phyloP scores from a whole-genome alignment of 2,113 vertebrate genomes.

The Canis aureus region DNA sequence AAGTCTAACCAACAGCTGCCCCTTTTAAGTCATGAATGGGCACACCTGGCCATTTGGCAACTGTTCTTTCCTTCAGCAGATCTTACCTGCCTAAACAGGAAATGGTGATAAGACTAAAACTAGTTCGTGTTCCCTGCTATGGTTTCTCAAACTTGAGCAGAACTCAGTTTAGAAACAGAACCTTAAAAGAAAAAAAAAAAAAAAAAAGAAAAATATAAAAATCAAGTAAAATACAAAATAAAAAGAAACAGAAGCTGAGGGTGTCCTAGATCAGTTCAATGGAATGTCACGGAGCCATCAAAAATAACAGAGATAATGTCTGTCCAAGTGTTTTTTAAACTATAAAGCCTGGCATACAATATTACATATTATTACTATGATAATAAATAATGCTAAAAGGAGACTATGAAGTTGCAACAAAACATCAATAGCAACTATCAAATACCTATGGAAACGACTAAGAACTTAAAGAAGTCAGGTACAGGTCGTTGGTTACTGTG shows the following conservation, averaged over 20 bases:
- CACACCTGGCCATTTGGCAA: slow-evolving; percentile 84
- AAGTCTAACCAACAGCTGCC: slow-evolving; percentile 85
- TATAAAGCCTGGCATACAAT: not conserved
- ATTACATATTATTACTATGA: not conserved
- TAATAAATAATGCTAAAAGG: not conserved
- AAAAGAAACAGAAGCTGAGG: not conserved
- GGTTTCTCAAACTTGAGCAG: not conserved
- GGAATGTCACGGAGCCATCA: not conserved
- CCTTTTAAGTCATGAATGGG: slow-evolving; percentile 68
- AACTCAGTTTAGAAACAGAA: not conserved
- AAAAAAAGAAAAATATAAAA: not conserved
- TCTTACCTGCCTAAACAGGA: slow-evolving; percentile 70
- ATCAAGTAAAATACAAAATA: not conserved
- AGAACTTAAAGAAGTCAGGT: not conserved
- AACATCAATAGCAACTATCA: not conserved
- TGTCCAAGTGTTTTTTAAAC: not conserved
- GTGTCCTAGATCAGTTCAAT: not conserved
- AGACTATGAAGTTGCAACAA: not conserved
- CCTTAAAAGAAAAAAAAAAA: not conserved
- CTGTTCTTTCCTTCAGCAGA: slow-evolving; percentile 59
- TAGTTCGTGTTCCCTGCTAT: not conserved
- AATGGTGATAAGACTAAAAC: slow-evolving; percentile 56
- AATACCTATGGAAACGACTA: not conserved
- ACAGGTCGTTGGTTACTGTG: not conserved
- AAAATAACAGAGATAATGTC: not conserved